Evolutionary conservation across 2,797 vertebrate genomes (phyloP).

Genomic region (Characodon lateralis): DNA sequence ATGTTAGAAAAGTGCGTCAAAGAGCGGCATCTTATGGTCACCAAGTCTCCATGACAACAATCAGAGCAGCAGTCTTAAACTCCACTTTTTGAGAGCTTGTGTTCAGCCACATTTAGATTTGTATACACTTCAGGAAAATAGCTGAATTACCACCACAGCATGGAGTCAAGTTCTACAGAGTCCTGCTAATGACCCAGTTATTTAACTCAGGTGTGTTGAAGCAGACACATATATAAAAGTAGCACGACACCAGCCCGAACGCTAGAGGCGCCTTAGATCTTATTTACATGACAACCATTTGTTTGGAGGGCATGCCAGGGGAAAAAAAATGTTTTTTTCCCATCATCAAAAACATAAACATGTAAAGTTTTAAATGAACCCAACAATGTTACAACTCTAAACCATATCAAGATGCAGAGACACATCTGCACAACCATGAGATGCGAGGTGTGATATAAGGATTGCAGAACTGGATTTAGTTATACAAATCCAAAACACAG

Average conservation of each 20-base stretch:
- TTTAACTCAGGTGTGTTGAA: neutral
- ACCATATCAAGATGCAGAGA: neutral
- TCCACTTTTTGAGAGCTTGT: neutral
- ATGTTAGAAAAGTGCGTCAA: neutral
- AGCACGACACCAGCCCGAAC: neutral
- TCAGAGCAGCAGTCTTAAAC: neutral
- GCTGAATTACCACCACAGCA: neutral
- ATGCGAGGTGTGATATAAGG: neutral
- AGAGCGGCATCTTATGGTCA: neutral
- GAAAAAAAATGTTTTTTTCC: neutral
- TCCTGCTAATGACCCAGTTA: neutral
- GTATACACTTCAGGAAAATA: neutral
- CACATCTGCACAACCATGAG: neutral
- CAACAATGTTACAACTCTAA: no score
- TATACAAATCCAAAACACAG: neutral
- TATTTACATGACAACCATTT: neutral
- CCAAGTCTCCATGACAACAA: neutral
- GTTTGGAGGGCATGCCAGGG: neutral
- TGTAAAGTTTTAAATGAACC: neutral
- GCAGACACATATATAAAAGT: neutral
- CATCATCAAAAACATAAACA: neutral
- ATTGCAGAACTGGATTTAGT: neutral
- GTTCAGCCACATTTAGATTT: neutral
- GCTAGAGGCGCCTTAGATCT: neutral
- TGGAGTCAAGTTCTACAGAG: neutral